Percentiles rank a stretch among this genome's conserved stretches.
Evolutionary conservation across 53 echinoderm and acorn worm genomes (phyloP).

Genomic region (Mesocentrotus franciscanus): DNA sequence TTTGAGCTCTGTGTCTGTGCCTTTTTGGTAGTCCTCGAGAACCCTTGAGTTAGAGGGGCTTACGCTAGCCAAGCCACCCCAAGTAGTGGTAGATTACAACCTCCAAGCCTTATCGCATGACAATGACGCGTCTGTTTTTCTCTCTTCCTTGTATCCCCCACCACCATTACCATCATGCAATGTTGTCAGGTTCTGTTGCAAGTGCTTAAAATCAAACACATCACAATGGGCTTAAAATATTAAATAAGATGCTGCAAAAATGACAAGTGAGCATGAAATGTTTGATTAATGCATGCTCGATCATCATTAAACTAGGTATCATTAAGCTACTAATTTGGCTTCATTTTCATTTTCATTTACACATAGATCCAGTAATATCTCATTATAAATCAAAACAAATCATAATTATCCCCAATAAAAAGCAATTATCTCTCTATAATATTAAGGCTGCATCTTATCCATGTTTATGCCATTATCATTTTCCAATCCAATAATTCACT

Average conservation of each 20-base stretch:
- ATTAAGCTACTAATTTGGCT: too few species aligned
- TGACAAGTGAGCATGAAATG: neutral
- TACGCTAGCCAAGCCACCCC: constrained; percentile 57
- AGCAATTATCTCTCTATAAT: too few species aligned
- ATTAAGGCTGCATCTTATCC: too few species aligned
- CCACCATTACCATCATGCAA: neutral
- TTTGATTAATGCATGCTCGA: neutral
- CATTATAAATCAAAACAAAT: too few species aligned
- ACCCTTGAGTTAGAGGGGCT: constrained; percentile 55
- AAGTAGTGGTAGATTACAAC: constrained; percentile 63
- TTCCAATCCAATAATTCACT: too few species aligned
- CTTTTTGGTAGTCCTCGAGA: constrained; percentile 49
- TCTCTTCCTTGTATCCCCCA: neutral
- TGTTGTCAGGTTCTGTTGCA: neutral
- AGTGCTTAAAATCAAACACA: neutral
- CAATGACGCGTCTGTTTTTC: constrained; percentile 52
- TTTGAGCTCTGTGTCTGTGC: constrained; percentile 51
- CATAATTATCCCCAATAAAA: too few species aligned
- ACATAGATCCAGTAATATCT: too few species aligned
- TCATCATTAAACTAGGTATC: too few species aligned
- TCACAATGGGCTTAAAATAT: neutral
- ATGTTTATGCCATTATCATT: too few species aligned
- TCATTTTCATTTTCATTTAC: too few species aligned
- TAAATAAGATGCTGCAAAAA: neutral
- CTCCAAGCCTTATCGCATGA: constrained; percentile 48